Evolutionary conservation across 2,797 vertebrate species (phyloP).

Genomic region (Phrynocephalus guinanensis): DNA sequence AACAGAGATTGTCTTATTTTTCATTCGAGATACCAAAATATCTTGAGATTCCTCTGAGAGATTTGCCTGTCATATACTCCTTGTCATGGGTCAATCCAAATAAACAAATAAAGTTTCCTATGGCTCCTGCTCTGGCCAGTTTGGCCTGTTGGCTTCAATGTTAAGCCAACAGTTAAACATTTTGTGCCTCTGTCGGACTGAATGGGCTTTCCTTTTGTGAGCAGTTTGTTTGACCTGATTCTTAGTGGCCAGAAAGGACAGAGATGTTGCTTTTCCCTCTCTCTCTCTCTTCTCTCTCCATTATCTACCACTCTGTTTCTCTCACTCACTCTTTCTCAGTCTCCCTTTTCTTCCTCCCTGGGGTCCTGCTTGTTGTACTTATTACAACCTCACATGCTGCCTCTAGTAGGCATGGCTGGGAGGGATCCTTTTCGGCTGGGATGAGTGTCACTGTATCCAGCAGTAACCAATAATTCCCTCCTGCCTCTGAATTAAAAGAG

Average conservation of each 20-base stretch:
- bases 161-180: not conserved
- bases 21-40: not conserved
- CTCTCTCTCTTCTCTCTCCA: not conserved
- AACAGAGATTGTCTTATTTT: not conserved
- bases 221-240: too few species aligned
- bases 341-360: not conserved
- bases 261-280: not conserved
- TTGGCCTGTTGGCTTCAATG: not conserved
- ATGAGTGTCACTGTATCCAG: too few species aligned
- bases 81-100: not conserved
- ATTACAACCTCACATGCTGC: too few species aligned
- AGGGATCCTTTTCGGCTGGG: too few species aligned
- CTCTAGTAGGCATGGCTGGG: too few species aligned
- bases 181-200: not conserved
- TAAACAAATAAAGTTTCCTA: not conserved
- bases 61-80: not conserved
- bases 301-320: not conserved
- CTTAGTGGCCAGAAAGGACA: not conserved
- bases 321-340: not conserved
- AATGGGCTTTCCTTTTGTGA: too few species aligned
- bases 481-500: too few species aligned
- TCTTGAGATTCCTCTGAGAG: not conserved
- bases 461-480: too few species aligned
- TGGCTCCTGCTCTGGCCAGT: not conserved
- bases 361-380: too few species aligned